phyloP scores from a whole-genome alignment of 1,140 invertebrate species.

The Drosophila tristis region DNA sequence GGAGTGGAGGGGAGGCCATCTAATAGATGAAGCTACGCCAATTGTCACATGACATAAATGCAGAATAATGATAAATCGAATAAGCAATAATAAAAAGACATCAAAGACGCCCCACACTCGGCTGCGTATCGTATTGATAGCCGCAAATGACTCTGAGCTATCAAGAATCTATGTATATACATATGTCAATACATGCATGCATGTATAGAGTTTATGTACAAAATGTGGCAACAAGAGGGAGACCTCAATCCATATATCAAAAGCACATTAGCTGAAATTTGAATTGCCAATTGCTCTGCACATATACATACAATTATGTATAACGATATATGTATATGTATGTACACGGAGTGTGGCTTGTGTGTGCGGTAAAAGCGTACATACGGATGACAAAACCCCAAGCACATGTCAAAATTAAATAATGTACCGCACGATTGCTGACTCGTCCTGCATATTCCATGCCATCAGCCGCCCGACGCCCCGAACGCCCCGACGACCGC shows the following conservation, averaged over 20 bases:
- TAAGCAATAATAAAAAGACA: constrained; percentile 73
- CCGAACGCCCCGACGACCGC: too few relatives aligned
- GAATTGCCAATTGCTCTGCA: constrained; percentile 70
- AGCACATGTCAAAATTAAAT: constrained; percentile 82
- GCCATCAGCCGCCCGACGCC: background rate
- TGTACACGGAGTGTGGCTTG: background rate
- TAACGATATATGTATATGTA: too few relatives aligned
- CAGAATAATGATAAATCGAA: constrained; percentile 52
- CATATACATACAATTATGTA: constrained; percentile 11
- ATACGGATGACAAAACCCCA: constrained; percentile 66
- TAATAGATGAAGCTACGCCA: constrained; percentile 4
- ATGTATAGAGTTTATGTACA: background rate
- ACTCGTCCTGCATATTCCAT: constrained; percentile 37
- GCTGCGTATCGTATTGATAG: constrained; percentile 37
- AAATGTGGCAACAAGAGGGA: constrained; percentile 10
- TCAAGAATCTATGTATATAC: constrained; percentile 19
- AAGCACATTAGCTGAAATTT: constrained; percentile 75
- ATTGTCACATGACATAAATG: constrained; percentile 53
- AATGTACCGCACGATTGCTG: constrained; percentile 79
- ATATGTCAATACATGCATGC: background rate
- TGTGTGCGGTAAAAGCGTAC: constrained; percentile 10
- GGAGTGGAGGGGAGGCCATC: background rate
- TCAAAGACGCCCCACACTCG: constrained; percentile 55
- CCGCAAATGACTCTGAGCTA: constrained; percentile 56
- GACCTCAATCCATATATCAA: constrained; percentile 69